phyloP scores from a whole-genome alignment of 2,888 invertebrate species.

The Trypoxylon attenuatum region DNA sequence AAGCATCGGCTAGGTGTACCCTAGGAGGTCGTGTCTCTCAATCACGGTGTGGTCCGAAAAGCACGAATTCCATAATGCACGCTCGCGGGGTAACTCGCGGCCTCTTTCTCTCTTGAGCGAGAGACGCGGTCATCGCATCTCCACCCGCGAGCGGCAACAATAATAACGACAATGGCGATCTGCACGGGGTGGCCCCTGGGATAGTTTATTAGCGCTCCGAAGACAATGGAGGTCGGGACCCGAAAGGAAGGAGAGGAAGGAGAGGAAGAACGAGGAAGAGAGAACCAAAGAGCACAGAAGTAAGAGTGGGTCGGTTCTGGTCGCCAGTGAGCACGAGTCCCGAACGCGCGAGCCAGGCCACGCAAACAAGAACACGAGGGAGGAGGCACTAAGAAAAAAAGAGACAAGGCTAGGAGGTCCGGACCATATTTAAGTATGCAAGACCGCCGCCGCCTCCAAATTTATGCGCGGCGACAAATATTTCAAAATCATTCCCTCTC shows the following conservation, averaged over 20 bases:
- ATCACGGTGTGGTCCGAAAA: constrained; percentile 24
- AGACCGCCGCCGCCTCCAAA: constrained; percentile 67
- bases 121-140: not conserved
- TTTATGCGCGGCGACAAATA: constrained; percentile 73
- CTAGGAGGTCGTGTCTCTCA: no score
- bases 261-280: constrained; percentile 54
- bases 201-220: constrained; percentile 72
- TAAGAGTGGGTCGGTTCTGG: constrained; percentile 42
- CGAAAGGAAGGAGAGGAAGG: constrained; percentile 64
- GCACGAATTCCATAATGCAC: constrained; percentile 66
- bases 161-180: constrained; percentile 66
- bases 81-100: constrained; percentile 46
- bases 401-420: constrained; percentile 48
- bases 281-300: constrained; percentile 56
- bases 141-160: constrained; percentile 56
- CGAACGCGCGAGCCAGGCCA: constrained; percentile 26
- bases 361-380: constrained; percentile 20
- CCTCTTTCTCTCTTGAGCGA: constrained; percentile 53
- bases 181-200: constrained; percentile 67
- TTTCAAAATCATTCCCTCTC: constrained; percentile 69
- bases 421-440: constrained; percentile 72
- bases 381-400: constrained; percentile 12
- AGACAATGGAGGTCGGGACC: constrained; percentile 74
- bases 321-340: constrained; percentile 43
- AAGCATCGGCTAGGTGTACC: no score